phyloP scores from a whole-genome alignment of 2,888 invertebrate species.

The Tipula vernalis region DNA sequence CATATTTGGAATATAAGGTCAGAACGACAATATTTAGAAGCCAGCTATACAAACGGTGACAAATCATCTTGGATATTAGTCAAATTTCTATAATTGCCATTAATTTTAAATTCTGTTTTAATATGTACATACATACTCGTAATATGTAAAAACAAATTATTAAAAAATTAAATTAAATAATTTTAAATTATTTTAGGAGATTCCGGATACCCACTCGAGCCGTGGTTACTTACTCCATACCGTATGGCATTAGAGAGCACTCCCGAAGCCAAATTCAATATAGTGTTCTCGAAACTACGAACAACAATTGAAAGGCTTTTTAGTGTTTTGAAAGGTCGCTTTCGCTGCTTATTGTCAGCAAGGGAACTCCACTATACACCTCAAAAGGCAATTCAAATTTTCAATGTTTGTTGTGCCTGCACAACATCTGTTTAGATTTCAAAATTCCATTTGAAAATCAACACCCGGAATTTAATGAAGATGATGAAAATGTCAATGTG shows the following conservation, averaged over 20 bases:
- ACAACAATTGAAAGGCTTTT: not conserved
- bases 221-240: too few relatives aligned
- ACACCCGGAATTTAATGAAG: not conserved
- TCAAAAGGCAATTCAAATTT: not conserved
- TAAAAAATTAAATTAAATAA: too few relatives aligned
- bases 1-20: conserved; percentile 12
- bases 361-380: not conserved
- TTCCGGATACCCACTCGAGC: too few relatives aligned
- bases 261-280: too few relatives aligned
- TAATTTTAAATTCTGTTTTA: too few relatives aligned
- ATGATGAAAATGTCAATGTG: not conserved
- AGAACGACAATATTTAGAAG: conserved; percentile 5
- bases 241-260: too few relatives aligned
- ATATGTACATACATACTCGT: too few relatives aligned
- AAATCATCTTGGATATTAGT: too few relatives aligned
- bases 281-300: not conserved
- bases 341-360: not conserved
- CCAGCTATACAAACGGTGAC: too few relatives aligned
- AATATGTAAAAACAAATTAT: too few relatives aligned
- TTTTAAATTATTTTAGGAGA: too few relatives aligned
- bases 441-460: not conserved
- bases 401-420: not conserved
- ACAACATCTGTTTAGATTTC: not conserved
- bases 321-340: not conserved
- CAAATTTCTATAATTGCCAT: too few relatives aligned